phyloP scores from a whole-genome alignment of 2,113 vertebrate species.

The Neodon shergylaensis region DNA sequence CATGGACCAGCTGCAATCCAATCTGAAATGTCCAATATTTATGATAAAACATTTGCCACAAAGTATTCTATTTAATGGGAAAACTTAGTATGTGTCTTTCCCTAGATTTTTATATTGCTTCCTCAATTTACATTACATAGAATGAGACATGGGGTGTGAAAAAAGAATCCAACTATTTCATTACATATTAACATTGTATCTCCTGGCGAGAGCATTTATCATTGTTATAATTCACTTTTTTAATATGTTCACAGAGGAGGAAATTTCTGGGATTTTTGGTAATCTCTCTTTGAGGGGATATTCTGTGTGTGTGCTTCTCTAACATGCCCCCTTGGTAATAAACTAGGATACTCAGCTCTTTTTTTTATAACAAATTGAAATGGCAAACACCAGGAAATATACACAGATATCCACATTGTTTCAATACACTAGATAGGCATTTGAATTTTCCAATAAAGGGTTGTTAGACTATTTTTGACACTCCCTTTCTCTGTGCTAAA shows the following conservation, averaged over 20 bases:
- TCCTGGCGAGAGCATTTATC: background rate
- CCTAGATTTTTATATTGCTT: background rate
- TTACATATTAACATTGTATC: background rate
- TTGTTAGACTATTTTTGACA: background rate
- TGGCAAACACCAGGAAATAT: background rate
- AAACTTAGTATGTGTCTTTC: background rate
- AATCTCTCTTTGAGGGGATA: background rate
- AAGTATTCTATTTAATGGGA: background rate
- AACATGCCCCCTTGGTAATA: background rate
- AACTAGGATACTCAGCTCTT: background rate
- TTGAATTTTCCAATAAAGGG: background rate
- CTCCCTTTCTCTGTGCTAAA: background rate
- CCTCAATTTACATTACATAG: background rate
- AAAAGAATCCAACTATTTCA: background rate
- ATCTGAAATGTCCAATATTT: slow-evolving; percentile 43
- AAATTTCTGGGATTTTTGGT: background rate
- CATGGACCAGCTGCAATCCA: background rate
- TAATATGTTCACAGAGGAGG: background rate
- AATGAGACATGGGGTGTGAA: background rate
- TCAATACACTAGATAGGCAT: background rate
- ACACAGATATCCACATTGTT: background rate
- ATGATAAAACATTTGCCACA: background rate
- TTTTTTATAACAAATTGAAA: background rate
- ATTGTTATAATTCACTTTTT: background rate
- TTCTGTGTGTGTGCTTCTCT: background rate